A percentile compares a stretch with the other conserved stretches of the same genome.
Conservation (phyloP, 2,888 invertebrate genomes). For the Tetragonisca angustula region DNA sequence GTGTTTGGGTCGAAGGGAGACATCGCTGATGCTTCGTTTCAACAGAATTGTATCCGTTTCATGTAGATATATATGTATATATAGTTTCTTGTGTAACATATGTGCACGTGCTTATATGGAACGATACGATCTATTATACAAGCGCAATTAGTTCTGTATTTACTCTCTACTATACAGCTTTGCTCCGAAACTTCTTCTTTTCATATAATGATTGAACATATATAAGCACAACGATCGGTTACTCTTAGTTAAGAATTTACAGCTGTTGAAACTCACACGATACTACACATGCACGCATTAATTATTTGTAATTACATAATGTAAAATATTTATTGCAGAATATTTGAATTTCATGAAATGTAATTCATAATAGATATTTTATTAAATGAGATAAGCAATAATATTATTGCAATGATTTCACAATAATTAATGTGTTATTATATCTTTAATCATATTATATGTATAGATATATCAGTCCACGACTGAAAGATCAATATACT, state of each 20-base stretch:
- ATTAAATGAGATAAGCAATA: background rate
- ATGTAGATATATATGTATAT: background rate
- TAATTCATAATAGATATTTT: background rate
- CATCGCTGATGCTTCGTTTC: conserved; percentile 31
- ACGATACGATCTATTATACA: background rate
- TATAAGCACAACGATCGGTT: background rate
- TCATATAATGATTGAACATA: background rate
- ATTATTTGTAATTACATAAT: background rate
- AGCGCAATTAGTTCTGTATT: background rate
- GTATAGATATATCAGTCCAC: background rate
- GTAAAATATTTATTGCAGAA: too few species aligned
- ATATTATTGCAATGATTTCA: background rate
- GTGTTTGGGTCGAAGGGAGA: conserved; percentile 14
- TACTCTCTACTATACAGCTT: background rate
- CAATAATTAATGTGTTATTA: background rate
- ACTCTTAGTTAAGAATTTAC: too few species aligned
- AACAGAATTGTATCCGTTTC: conserved; percentile 38
- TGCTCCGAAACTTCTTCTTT: background rate
- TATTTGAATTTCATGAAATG: too few species aligned
- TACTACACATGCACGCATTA: background rate
- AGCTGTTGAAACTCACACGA: too few species aligned
- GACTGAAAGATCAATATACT: background rate
- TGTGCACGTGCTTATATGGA: background rate
- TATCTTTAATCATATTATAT: background rate
- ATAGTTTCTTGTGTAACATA: background rate